Evolutionary conservation across 1,140 invertebrate species (phyloP), one percentile per base, ranked within the genome.

Genomic region (Triops cancriformis): DNA sequence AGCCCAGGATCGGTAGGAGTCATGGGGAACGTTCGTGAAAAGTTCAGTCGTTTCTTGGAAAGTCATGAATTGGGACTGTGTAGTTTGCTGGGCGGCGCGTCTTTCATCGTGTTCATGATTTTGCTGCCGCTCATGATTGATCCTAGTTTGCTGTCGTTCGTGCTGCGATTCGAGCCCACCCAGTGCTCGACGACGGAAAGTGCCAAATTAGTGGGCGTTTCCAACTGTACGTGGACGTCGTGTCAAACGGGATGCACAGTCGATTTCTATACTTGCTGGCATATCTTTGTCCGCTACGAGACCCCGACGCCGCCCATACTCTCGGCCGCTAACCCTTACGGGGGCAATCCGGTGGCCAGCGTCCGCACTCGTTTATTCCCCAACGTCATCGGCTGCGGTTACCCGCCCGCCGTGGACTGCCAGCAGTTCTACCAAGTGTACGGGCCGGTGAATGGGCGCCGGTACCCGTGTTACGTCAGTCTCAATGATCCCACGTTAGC

Each of bases 331-430:
- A 37, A 27, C 73, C 73, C 51, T 51, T 45, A 27, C 28, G 18
- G 45, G 73, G 51, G 74, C 74, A 77, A 43, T 45, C 72, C 37
- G 28, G 26, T 26, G 26, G 42, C 75, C 72, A 5, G 14, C 64
- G 12, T 72, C 42, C n/a, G 51, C 10, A 74, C 78, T 37, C 80
- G 81, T 12, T 79, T 85, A 10, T 81, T 81, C 72, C 83, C 83
- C 5, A 85, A 83, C 78, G 81, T 83, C 28, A 79, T 82, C 72
- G 83, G 83, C 6, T 85, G 84, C 79, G 83, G 84, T 14, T 83
- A 83, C 75, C 82, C 83, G 45, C 82, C 82, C 23, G 81, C 83
- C 18, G 77, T 81, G 14, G 73, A 81, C 28, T 85, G 84, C 77
- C 37, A 73, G n/a, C 77, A 82, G 1, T 84, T 83, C 79, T 80